Conservation (phyloP, 2,888 invertebrate species). For the Tetragonisca angustula region DNA sequence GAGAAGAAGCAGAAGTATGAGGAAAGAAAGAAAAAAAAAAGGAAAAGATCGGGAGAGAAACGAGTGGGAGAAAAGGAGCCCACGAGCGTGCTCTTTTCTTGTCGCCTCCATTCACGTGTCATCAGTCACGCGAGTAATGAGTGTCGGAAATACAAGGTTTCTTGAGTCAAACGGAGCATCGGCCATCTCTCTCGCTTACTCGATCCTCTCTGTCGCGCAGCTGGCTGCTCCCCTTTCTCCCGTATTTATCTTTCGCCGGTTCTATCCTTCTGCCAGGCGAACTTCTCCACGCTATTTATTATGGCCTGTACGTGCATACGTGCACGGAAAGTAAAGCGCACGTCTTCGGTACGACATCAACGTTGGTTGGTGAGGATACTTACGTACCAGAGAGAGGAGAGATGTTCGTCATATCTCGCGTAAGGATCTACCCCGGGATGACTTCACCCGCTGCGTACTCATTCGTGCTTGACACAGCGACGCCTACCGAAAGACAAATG, state of each 20-base stretch:
- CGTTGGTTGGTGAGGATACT: constrained; percentile 45
- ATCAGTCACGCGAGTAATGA: constrained; percentile 81
- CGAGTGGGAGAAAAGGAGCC: constrained; percentile 52
- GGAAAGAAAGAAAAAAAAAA: neutral
- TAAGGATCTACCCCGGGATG: constrained; percentile 62
- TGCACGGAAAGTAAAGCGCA: constrained; percentile 71
- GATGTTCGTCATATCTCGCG: constrained; percentile 71
- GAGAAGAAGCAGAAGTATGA: constrained; percentile 10
- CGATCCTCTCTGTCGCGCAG: neutral
- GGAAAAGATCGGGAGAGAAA: constrained; percentile 31
- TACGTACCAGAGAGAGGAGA: constrained; percentile 47
- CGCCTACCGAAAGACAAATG: constrained; percentile 66
- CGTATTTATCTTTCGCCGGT: constrained; percentile 36
- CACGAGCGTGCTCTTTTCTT: constrained; percentile 72
- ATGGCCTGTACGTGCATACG: constrained; percentile 73
- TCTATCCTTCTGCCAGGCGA: constrained; percentile 46
- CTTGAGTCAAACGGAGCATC: constrained; percentile 67
- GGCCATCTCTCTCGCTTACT: constrained; percentile 28
- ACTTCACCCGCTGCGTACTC: constrained; percentile 69
- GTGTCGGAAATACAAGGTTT: constrained; percentile 79
- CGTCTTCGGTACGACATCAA: constrained; percentile 66
- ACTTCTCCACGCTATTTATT: constrained; percentile 75
- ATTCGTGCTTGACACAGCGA: constrained; percentile 64
- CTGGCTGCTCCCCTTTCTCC: constrained; percentile 28
- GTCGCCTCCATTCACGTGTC: constrained; percentile 78